phyloP scores from a whole-genome alignment of 2,888 invertebrate species.

The Nineta flava region DNA sequence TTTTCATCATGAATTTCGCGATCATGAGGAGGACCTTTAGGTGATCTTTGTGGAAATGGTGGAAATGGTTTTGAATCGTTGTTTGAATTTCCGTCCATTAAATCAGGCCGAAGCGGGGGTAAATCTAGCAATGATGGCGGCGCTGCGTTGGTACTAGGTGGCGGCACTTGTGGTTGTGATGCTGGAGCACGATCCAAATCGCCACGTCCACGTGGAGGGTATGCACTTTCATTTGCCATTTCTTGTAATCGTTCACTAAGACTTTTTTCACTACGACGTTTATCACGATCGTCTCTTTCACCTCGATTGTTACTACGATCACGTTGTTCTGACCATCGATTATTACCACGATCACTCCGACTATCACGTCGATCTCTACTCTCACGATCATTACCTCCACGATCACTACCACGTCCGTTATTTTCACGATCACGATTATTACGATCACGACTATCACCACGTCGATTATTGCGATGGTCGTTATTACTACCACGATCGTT shows the following conservation, averaged over 20 bases:
- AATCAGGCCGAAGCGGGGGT: conserved; percentile 3
- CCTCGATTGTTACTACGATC: conserved; percentile 11
- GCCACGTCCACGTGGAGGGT: neutral
- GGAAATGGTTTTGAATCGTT: neutral
- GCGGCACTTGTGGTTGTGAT: neutral
- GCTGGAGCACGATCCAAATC: neutral
- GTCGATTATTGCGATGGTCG: conserved; percentile 22
- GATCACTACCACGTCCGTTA: conserved; percentile 18
- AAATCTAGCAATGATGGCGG: conserved; percentile 5
- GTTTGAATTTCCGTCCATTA: neutral
- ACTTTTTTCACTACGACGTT: conserved; percentile 19
- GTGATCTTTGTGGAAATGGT: neutral
- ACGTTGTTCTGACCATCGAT: conserved; percentile 7
- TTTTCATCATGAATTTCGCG: neutral
- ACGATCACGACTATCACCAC: conserved; percentile 17
- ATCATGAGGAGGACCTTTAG: neutral
- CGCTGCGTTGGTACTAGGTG: neutral
- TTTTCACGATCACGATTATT: conserved; percentile 20
- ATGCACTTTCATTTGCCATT: conserved; percentile 16
- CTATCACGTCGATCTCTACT: conserved; percentile 18
- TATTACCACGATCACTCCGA: conserved; percentile 19
- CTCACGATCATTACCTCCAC: conserved; percentile 16
- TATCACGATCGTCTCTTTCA: conserved; percentile 5
- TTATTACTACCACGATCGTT: conserved; percentile 18
- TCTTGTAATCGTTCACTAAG: conserved; percentile 21